phyloP scores from a whole-genome alignment of 2,888 invertebrate genomes.

The Philereme transversata region DNA sequence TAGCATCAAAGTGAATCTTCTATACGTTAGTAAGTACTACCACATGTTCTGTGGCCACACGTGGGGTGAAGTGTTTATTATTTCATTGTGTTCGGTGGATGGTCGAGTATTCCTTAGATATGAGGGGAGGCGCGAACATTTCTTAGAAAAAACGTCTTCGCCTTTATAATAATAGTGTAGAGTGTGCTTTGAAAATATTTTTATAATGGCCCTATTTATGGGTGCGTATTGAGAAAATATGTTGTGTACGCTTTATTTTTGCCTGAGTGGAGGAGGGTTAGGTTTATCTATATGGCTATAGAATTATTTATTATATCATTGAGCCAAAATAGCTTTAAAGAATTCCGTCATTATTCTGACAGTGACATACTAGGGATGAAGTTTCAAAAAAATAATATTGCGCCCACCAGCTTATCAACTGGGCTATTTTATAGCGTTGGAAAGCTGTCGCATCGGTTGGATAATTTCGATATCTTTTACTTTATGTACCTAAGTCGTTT shows the following conservation, averaged over 20 bases:
- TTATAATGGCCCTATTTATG: constrained; percentile 29
- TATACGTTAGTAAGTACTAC: neutral
- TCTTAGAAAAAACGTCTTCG: constrained; percentile 37
- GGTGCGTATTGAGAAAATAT: constrained; percentile 5
- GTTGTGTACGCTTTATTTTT: neutral
- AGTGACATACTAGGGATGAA: too few relatives aligned
- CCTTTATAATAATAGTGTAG: constrained; percentile 37
- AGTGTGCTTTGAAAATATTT: constrained; percentile 30
- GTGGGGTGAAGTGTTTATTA: constrained; percentile 55
- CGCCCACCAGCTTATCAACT: too few relatives aligned
- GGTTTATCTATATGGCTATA: too few relatives aligned
- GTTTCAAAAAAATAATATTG: too few relatives aligned
- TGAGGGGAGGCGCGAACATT: constrained; percentile 40
- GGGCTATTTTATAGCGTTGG: too few relatives aligned
- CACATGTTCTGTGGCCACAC: constrained; percentile 34
- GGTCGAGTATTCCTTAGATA: constrained; percentile 31
- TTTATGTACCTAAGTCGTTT: too few relatives aligned
- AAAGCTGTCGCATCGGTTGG: too few relatives aligned
- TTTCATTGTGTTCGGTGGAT: constrained; percentile 55
- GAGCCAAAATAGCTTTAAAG: too few relatives aligned
- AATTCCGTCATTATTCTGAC: too few relatives aligned
- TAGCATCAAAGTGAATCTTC: neutral
- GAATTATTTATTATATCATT: too few relatives aligned
- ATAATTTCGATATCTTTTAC: too few relatives aligned
- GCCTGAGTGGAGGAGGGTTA: too few relatives aligned